These are phyloP conservation scores for Ochlodes sylvanus DNA, from an alignment of 2,888 invertebrate species.

Conservation along the genomic window DNA sequence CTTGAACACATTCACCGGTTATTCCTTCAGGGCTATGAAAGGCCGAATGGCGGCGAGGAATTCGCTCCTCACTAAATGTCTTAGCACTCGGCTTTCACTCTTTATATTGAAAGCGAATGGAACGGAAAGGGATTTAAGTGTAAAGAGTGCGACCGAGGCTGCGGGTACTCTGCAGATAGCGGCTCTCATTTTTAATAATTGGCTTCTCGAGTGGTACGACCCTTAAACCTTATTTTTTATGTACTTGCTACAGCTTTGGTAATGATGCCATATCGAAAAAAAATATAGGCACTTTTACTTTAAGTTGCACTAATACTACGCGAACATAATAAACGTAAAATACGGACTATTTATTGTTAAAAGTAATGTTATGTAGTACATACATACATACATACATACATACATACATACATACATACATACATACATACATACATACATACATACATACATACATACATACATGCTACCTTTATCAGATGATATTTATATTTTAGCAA, in stretches of 20 bases:
- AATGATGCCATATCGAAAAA: background rate
- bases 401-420: too few species aligned
- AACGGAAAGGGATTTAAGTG: conserved; percentile 13
- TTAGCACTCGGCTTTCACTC: conserved; percentile 21
- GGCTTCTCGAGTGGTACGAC: background rate
- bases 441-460: too few species aligned
- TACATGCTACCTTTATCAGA: too few species aligned
- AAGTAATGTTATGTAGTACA: too few species aligned
- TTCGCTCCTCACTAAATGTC: conserved; percentile 19
- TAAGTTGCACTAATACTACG: too few species aligned
- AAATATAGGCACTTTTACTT: too few species aligned
- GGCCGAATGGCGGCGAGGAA: conserved; percentile 14
- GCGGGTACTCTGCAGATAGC: background rate
- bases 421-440: too few species aligned
- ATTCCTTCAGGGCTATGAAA: conserved; percentile 4
- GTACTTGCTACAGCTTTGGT: background rate
- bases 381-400: too few species aligned
- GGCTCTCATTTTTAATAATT: conserved; percentile 9
- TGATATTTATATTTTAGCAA: too few species aligned
- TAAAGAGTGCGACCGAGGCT: background rate
- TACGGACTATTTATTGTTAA: too few species aligned
- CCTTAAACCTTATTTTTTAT: background rate
- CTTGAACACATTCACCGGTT: conserved; percentile 6
- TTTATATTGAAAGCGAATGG: conserved; percentile 29
- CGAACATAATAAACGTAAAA: too few species aligned